phyloP scores from a whole-genome alignment of 2,797 vertebrate species.

The Ptychadena robeensis region DNA sequence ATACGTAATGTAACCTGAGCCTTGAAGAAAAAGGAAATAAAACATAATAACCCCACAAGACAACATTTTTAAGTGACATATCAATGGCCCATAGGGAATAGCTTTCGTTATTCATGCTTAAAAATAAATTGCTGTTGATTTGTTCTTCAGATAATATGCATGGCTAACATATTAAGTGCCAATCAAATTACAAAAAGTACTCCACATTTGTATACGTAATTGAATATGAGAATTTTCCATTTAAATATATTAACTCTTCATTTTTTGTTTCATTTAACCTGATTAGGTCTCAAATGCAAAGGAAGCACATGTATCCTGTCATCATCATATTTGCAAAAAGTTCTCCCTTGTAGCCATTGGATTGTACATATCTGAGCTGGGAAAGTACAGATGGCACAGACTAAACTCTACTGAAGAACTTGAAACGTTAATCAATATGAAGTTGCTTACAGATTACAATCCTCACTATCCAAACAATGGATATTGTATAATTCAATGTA shows the following conservation, averaged over 20 bases:
- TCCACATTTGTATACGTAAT: no score
- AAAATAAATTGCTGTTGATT: no score
- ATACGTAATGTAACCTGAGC: no score
- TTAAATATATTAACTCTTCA: background rate
- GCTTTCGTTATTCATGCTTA: no score
- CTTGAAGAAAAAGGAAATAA: no score
- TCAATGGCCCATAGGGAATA: no score
- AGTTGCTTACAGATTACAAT: conserved; percentile 26
- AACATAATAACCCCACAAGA: no score
- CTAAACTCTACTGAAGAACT: conserved; percentile 51
- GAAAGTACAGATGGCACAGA: conserved; percentile 45
- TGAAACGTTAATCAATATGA: conserved; percentile 28
- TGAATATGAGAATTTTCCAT: no score
- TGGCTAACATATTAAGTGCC: no score
- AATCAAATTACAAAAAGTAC: no score
- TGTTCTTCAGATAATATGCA: no score
- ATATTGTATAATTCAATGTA: conserved; percentile 61
- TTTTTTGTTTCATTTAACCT: background rate
- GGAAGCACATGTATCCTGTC: conserved; percentile 38
- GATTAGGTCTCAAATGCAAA: conserved; percentile 39
- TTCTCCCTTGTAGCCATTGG: conserved; percentile 29
- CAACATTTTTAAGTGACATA: no score
- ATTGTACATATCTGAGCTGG: conserved; percentile 36
- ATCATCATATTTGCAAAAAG: conserved; percentile 44
- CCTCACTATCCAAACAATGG: conserved; percentile 48